These are phyloP conservation scores for Beroe forskalii DNA, from an alignment of 37 sponge, comb jelly and placozoan species.

Conservation along the genomic window DNA sequence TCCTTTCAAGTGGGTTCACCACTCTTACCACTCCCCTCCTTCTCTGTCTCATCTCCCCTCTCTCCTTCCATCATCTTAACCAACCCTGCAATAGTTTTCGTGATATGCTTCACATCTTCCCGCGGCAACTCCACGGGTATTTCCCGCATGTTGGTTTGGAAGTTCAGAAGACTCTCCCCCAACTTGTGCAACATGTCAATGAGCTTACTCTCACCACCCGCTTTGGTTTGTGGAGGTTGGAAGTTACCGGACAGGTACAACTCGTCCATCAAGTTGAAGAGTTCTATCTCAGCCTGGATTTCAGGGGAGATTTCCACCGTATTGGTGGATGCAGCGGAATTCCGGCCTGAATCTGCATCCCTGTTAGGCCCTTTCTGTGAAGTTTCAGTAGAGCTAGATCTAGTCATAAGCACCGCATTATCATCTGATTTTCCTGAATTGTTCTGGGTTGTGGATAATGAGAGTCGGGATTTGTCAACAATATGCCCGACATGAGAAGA, in stretches of 20 bases:
- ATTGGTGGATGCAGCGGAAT: too few species aligned
- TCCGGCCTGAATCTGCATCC: too few species aligned
- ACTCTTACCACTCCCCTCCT: too few species aligned
- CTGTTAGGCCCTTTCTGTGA: too few species aligned
- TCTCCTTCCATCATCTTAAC: background rate
- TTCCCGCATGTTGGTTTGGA: constrained; percentile 11
- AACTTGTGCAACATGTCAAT: background rate
- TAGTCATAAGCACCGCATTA: too few species aligned
- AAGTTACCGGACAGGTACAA: background rate
- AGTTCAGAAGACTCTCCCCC: constrained; percentile 9
- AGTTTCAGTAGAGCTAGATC: too few species aligned
- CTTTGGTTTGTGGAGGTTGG: background rate
- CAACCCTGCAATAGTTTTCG: background rate
- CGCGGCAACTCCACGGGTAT: constrained; percentile 13
- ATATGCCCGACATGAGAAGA: too few species aligned
- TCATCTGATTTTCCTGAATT: too few species aligned
- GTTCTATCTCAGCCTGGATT: background rate
- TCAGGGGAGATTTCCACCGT: background rate
- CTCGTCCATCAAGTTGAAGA: constrained; percentile 38
- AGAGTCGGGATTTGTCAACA: too few species aligned
- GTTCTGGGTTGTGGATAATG: too few species aligned
- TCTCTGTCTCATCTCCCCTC: too few species aligned
- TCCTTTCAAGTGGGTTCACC: too few species aligned
- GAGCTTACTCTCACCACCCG: background rate
- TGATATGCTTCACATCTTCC: background rate